A percentile compares a stretch with the other conserved stretches of the same genome.
Conservation (phyloP, 2,113 vertebrate species). For the Paracanthobrama guichenoti region DNA sequence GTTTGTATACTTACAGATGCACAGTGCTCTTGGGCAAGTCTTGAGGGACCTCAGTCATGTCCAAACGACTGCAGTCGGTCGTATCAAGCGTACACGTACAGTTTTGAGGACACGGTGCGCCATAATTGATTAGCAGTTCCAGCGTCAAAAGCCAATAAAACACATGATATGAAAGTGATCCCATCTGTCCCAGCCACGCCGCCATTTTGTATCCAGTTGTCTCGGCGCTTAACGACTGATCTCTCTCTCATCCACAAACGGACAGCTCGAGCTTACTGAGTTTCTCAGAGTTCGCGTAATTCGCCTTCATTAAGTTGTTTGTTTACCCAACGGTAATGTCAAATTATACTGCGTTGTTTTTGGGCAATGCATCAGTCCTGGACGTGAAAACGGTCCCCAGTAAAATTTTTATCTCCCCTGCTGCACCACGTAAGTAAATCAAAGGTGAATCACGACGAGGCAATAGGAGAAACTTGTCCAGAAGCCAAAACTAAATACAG, state of each 20-base stretch:
- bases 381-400: conserved; percentile 49
- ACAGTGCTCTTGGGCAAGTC: conserved; percentile 85
- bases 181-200: conserved; percentile 77
- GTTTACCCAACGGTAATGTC: conserved; percentile 17
- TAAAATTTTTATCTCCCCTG: conserved; percentile 63
- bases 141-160: conserved; percentile 70
- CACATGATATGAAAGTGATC: conserved; percentile 66
- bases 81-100: conserved; percentile 81
- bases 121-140: conserved; percentile 57
- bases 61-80: conserved; percentile 83
- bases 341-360: conserved; percentile 10
- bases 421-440: conserved; percentile 63
- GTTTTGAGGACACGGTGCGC: conserved; percentile 74
- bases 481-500: conserved; percentile 23
- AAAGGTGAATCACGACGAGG: conserved; percentile 63
- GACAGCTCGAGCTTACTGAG: conserved; percentile 51
- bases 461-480: conserved; percentile 35
- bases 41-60: conserved; percentile 74
- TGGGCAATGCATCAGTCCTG: conserved; percentile 17
- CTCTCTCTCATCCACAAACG: conserved; percentile 64
- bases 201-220: conserved; percentile 91
- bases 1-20: conserved; percentile 84
- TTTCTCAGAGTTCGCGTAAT: conserved; percentile 36
- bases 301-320: conserved; percentile 33
- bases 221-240: conserved; percentile 71